A percentile compares a stretch with the other conserved stretches of the same genome.
These are phyloP conservation scores for Acanthosepion lycidas DNA, from an alignment of 2,888 invertebrate species.

Conservation along the genomic window DNA sequence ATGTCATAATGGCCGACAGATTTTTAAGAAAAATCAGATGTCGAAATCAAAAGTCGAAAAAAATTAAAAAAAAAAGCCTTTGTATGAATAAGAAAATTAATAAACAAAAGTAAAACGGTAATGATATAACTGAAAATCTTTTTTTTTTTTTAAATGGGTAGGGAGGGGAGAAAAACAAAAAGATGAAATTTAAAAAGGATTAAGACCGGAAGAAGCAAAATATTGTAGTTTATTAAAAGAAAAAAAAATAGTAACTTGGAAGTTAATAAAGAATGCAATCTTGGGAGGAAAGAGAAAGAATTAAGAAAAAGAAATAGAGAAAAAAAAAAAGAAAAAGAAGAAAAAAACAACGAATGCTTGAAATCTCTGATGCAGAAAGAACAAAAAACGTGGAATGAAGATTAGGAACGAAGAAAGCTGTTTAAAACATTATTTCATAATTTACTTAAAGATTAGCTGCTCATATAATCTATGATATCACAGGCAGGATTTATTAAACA, in stretches of 20 bases:
- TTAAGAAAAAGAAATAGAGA: not conserved
- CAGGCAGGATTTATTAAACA: too few relatives aligned
- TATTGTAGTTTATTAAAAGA: not conserved
- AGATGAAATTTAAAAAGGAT: not conserved
- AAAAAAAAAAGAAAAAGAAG: not conserved
- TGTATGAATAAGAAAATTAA: not conserved
- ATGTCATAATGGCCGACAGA: constrained; percentile 20
- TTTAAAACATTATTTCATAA: not conserved
- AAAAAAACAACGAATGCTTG: fast-evolving
- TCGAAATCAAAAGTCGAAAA: not conserved
- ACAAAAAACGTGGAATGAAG: not conserved
- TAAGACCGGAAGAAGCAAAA: not conserved
- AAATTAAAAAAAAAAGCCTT: not conserved
- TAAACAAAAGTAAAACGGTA: not conserved
- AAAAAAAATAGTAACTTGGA: not conserved
- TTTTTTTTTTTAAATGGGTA: too few relatives aligned
- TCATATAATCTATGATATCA: not conserved
- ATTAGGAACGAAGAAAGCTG: not conserved
- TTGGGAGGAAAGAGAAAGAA: not conserved
- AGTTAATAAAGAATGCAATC: not conserved
- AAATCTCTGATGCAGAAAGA: not conserved
- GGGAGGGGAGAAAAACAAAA: not conserved
- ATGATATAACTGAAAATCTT: too few relatives aligned
- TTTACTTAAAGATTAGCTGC: not conserved
- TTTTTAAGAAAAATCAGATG: not conserved